Conservation (phyloP, 2,888 invertebrate genomes). For the Leuctra nigra region DNA sequence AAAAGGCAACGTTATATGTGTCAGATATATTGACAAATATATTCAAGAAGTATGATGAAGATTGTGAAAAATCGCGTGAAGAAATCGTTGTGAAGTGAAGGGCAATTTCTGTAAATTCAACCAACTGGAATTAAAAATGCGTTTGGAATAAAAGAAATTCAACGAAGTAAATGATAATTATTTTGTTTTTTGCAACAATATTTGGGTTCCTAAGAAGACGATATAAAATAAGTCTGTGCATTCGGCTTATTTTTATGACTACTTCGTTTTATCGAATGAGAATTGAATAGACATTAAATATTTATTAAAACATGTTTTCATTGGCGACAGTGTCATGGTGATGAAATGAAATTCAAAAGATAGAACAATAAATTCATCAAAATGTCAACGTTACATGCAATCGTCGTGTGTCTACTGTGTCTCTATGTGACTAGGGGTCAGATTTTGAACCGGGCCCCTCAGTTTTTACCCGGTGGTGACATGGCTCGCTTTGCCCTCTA, state of each 20-base stretch:
- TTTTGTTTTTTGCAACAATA: conserved; percentile 10
- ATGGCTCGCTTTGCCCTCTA: conserved; percentile 67
- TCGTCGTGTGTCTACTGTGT: background rate
- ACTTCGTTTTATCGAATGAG: too few species aligned
- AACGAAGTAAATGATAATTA: conserved; percentile 10
- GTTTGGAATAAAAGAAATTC: too few species aligned
- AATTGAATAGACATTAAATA: too few species aligned
- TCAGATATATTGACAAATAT: too few species aligned
- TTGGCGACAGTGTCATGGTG: too few species aligned
- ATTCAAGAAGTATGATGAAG: too few species aligned
- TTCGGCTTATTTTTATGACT: background rate
- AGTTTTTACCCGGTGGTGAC: conserved; percentile 70
- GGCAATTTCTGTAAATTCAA: too few species aligned
- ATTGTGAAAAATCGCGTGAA: too few species aligned
- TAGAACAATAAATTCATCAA: background rate
- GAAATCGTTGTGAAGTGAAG: too few species aligned
- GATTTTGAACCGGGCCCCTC: conserved; percentile 62
- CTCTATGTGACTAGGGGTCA: conserved; percentile 41
- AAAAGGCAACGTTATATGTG: too few species aligned
- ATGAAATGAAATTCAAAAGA: background rate
- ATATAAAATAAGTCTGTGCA: background rate
- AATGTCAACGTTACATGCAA: background rate
- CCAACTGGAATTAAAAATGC: too few species aligned
- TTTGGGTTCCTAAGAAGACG: background rate
- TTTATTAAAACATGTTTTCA: too few species aligned